Evolutionary conservation across 2,113 vertebrate genomes (phyloP), one percentile per base, ranked within the genome.

Genomic region (Pristiophorus japonicus): DNA sequence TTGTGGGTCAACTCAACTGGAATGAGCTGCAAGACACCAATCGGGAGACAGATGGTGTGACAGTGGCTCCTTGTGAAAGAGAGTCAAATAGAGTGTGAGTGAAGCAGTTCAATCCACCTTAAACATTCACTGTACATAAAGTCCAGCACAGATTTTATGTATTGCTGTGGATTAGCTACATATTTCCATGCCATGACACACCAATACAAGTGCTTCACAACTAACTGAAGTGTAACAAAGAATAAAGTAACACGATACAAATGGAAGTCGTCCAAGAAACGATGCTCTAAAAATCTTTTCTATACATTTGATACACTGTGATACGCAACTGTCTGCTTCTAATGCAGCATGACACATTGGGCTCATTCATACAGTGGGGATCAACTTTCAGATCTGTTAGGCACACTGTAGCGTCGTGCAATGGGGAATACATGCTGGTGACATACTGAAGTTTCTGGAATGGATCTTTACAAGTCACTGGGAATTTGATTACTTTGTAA

Each of bases 361-460:
- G 20, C 38, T 85, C 84, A 94, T 87, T 95, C 27, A 67, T 51
- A 94, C 62, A 85, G n/a, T 62, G 47, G 45, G 16, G 95, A 65
- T 45, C 51, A 24, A 10, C 84, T 95, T 88, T 91, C 94, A 75
- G 91, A 2, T 47, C 62, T 95, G 81, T 95, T 66, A 34, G 20
- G 59, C n/a, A 16, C 45, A n/a, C 24, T 95, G 67, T n/a, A 92
- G 67, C 51, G 24, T 30, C 18, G 73, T 47, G 73, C 95, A 66
- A 62, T 30, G 45, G 38, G 55, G 67, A 92, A 93, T 95, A 27
- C 22, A 84, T 81, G 27, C n/a, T 95, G 95, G 66, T 95, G 95
- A 95, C 67, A 94, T 95, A 14, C 95, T 94, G 67, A 18, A 95
- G 59, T 75, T 62, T 94, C 95, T 95, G 95, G 88, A 94, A 93